These are phyloP conservation scores for Drosophila azteca DNA, from an alignment of 1,140 invertebrate species.

Conservation along the genomic window DNA sequence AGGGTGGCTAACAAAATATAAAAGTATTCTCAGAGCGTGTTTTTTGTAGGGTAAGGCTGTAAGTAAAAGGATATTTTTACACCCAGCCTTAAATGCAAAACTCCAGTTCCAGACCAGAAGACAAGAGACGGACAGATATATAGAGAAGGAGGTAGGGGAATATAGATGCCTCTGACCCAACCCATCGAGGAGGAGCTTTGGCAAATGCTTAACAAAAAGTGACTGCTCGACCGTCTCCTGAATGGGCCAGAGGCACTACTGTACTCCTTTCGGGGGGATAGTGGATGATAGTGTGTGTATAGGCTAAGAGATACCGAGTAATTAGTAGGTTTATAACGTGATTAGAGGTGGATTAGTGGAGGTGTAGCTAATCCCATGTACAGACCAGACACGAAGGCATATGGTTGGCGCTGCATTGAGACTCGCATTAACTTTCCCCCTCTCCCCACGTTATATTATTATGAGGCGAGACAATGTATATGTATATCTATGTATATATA, in stretches of 20 bases:
- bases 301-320: conserved; percentile 14
- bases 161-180: too few species aligned
- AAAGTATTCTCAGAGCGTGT: too few species aligned
- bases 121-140: background rate
- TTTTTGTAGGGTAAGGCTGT: too few species aligned
- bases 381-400: background rate
- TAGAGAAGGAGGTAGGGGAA: background rate
- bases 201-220: conserved; percentile 3
- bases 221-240: background rate
- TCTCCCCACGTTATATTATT: conserved; percentile 12
- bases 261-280: background rate
- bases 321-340: conserved; percentile 25
- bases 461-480: conserved; percentile 28
- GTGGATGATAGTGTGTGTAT: conserved; percentile 1
- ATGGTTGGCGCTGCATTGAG: background rate
- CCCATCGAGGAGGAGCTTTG: conserved; percentile 7
- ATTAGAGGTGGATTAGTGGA: conserved; percentile 7
- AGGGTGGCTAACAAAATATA: too few species aligned
- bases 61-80: too few species aligned
- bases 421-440: conserved; percentile 7
- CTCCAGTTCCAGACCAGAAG: too few species aligned
- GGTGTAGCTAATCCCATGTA: conserved; percentile 5
- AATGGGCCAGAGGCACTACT: background rate
- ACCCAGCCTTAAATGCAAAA: too few species aligned
- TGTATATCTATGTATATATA: conserved; percentile 50